A percentile compares a stretch with the other conserved stretches of the same genome.
Evolutionary conservation across 2,113 vertebrate genomes (phyloP).

Genomic region (Cottus gobio): DNA sequence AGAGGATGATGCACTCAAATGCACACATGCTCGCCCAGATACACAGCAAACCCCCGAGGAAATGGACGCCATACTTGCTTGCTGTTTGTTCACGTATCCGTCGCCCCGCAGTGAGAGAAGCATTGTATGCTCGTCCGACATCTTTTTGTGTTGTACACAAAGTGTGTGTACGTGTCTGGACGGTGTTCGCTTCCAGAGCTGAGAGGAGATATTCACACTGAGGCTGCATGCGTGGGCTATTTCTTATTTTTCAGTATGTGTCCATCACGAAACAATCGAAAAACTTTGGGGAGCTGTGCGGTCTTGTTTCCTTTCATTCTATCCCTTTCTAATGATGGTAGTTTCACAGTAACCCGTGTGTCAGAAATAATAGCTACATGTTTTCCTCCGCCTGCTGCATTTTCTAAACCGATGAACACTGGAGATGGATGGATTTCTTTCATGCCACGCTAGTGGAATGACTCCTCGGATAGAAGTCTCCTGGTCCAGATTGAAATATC

Average conservation of each 20-base stretch:
- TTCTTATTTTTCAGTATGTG: neutral
- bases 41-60: constrained; percentile 55
- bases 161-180: constrained; percentile 31
- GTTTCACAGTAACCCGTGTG: neutral
- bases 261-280: constrained; percentile 28
- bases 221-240: constrained; percentile 27
- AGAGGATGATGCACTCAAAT: neutral
- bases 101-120: constrained; percentile 37
- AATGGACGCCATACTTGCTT: constrained; percentile 57
- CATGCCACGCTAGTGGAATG: neutral
- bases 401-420: constrained; percentile 1
- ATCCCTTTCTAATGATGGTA: neutral
- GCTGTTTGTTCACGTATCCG: constrained; percentile 32
- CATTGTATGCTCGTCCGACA: constrained; percentile 45
- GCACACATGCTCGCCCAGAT: neutral
- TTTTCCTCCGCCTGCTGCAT: neutral
- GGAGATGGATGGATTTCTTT: neutral
- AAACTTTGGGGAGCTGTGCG: neutral
- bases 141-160: constrained; percentile 16
- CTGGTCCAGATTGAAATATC: neutral
- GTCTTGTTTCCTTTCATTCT: constrained; percentile 3
- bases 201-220: constrained; percentile 6
- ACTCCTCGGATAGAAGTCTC: neutral
- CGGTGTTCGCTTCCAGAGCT: constrained; percentile 11
- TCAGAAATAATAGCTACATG: constrained; percentile 3